These are phyloP conservation scores for Crocodylus rhombifer DNA, from an alignment of 2,797 vertebrate species.

Conservation along the genomic window DNA sequence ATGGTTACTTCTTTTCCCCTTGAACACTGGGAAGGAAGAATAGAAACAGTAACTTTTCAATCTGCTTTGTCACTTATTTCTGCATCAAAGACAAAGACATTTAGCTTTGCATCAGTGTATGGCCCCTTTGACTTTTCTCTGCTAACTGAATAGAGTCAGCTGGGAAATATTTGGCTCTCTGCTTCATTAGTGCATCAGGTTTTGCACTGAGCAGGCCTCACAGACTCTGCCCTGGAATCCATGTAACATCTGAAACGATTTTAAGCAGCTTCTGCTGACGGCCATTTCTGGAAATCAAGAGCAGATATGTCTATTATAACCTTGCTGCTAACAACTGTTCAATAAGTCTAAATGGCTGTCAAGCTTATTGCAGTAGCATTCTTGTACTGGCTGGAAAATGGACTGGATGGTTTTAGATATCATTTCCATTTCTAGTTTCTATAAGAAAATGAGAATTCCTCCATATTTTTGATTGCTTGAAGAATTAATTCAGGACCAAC, in stretches of 20 bases:
- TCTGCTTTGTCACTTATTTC: background rate
- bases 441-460: background rate
- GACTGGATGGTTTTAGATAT: background rate
- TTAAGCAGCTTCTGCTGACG: background rate
- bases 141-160: background rate
- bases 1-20: background rate
- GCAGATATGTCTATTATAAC: background rate
- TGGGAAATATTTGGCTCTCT: background rate
- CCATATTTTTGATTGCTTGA: background rate
- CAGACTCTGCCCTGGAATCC: background rate
- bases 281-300: background rate
- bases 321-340: too few relatives aligned
- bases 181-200: background rate
- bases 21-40: background rate
- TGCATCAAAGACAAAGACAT: background rate
- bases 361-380: background rate
- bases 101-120: background rate
- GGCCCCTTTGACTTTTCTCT: background rate
- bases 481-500: slow-evolving; percentile 32
- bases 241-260: background rate
- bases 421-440: background rate
- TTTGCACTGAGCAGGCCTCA: background rate
- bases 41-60: background rate
- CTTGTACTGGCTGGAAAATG: background rate
- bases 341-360: too few relatives aligned